These are phyloP conservation scores for Malacoraja senta DNA, from an alignment of 2,797 vertebrate species.

Conservation along the genomic window DNA sequence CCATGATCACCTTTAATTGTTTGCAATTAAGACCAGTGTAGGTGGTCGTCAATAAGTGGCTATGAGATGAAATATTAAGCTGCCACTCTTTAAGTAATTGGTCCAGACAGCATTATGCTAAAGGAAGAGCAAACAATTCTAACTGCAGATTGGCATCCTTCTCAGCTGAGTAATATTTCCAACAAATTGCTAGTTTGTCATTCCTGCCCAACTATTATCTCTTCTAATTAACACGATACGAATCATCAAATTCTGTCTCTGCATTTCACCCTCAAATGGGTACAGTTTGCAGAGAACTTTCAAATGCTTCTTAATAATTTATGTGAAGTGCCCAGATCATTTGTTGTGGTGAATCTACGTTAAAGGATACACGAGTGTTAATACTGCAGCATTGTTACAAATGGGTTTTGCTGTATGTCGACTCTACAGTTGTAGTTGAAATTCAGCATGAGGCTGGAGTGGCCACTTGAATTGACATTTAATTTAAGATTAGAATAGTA, in stretches of 20 bases:
- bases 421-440: background rate
- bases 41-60: background rate
- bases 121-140: background rate
- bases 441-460: background rate
- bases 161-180: background rate
- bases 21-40: background rate
- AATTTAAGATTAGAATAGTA: background rate
- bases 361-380: background rate
- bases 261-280: background rate
- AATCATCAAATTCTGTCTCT: background rate
- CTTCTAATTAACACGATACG: background rate
- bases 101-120: background rate
- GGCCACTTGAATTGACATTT: background rate
- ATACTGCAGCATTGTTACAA: background rate
- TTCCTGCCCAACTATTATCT: background rate
- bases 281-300: background rate
- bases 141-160: background rate
- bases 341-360: background rate
- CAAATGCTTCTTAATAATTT: background rate
- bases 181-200: background rate
- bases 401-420: background rate
- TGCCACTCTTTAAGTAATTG: background rate
- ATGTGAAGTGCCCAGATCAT: background rate
- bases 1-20: no score
- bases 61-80: background rate